These are phyloP conservation scores for Danaus chrysippus DNA, from an alignment of 2,888 invertebrate genomes.

Conservation along the genomic window DNA sequence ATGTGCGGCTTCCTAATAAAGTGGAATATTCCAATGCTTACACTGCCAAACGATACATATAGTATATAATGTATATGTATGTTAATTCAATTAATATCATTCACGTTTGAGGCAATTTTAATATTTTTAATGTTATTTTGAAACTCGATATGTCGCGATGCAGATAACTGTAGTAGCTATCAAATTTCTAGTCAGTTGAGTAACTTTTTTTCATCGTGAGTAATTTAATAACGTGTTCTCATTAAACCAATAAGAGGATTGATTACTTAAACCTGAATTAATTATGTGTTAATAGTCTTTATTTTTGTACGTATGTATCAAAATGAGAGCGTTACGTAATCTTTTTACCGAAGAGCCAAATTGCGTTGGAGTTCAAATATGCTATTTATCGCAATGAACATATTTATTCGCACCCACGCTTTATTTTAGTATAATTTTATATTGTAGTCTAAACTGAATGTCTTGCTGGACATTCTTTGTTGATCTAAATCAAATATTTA, in stretches of 20 bases:
- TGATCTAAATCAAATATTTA: slow-evolving; percentile 8
- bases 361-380: slow-evolving; percentile 23
- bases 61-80: slow-evolving; percentile 22
- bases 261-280: too few species aligned
- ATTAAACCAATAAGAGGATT: too few species aligned
- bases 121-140: neutral
- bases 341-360: slow-evolving; percentile 17
- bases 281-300: too few species aligned
- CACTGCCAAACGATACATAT: slow-evolving; percentile 27
- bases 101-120: neutral
- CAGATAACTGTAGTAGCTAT: too few species aligned
- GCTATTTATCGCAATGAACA: slow-evolving; percentile 26
- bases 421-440: slow-evolving; percentile 20
- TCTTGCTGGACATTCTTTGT: slow-evolving; percentile 28
- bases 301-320: slow-evolving; percentile 3
- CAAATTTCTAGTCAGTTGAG: too few species aligned
- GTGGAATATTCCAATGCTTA: slow-evolving; percentile 32
- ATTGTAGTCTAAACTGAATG: slow-evolving; percentile 38
- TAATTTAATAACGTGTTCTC: too few species aligned
- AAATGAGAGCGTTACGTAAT: slow-evolving; percentile 7
- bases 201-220: too few species aligned
- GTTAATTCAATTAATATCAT: slow-evolving; percentile 3
- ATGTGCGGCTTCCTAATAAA: slow-evolving; percentile 75
- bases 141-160: too few species aligned
- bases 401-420: slow-evolving; percentile 28